Base-by-base conservation (phyloP, 1,140 invertebrate species). In the Pogonomyrmex californicus region DNA sequence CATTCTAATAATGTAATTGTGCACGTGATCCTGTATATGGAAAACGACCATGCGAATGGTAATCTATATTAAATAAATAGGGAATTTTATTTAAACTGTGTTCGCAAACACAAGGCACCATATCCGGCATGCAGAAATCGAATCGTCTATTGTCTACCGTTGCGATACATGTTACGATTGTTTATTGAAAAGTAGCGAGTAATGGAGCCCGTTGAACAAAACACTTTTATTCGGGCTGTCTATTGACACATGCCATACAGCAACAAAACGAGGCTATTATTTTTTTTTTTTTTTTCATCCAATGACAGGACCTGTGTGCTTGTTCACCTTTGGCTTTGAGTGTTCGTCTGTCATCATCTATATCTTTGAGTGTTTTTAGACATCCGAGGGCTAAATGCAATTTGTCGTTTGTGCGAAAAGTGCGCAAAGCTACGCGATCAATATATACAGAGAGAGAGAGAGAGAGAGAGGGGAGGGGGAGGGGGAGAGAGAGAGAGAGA, bases 361-460 rank as follows among this genome's bases (percentile, higher is more conserved):
- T 71, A 70, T 44, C 78, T 41, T 71, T 38, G 38, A 81, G 30
- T 81, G 38, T 81, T 81, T 81, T 81, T 51, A 60, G n/a, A 41
- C 44, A 71, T 70, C 5, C 14, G 23, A 38, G 4, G 5, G n/a
- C 33, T 66, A 65, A 79, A 44, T 81, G 38, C 14, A 81, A 70
- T 81, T 81, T 81, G 49, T 71, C 47, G 49, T 56, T 54, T 33
- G 65, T 49, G 23, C 9, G 14, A 36, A 56, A n/a, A 41, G n/a
- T 30, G 47, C 33, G 23, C 36, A 12, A 70, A 56, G n/a, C 23
- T 44, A 70, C 12, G 12, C 23, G 65, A 58, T 44, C 49, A 12
- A 71, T 81, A 70, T 41, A 7, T 60, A 44, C 36, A n/a, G 0
- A 68, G 33, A 75, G 3, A 66, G 5, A 66, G 38, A 23, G 63